Conservation (phyloP, 2,797 vertebrate genomes). For the Taeniopygia guttata region DNA sequence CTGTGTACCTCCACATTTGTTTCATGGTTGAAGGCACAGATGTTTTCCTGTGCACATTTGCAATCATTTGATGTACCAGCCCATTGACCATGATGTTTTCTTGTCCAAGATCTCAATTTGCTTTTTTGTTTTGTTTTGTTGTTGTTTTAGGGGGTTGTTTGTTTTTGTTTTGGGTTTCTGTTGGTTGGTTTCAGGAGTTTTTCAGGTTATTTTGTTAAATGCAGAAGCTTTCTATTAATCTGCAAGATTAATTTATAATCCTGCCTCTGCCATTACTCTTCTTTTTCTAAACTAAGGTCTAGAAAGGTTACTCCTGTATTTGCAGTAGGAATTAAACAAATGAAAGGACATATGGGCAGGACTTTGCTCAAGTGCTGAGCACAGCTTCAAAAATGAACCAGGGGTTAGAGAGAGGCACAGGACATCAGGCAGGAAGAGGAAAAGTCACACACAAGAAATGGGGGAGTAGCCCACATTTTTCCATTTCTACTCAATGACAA, state of each 20-base stretch:
- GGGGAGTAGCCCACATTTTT: not conserved
- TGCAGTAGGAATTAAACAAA: not conserved
- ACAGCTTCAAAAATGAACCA: not conserved
- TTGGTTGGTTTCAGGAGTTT: not conserved
- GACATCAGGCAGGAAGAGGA: not conserved
- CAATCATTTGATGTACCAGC: not conserved
- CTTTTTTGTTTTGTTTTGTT: not conserved
- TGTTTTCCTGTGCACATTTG: not conserved
- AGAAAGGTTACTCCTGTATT: not conserved
- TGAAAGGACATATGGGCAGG: not conserved
- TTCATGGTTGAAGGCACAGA: not conserved
- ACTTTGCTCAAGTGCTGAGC: not conserved
- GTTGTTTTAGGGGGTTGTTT: not conserved
- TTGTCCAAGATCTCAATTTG: not conserved
- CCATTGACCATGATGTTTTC: not conserved
- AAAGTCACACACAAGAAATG: not conserved
- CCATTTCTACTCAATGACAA: not conserved
- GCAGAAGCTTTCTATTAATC: not conserved
- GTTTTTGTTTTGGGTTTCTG: not conserved
- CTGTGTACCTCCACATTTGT: not conserved
- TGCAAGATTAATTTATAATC: slow-evolving; percentile 21
- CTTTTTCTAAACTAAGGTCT: not conserved
- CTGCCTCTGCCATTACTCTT: not conserved
- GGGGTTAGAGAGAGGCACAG: not conserved
- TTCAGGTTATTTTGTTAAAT: not conserved